These are phyloP conservation scores for Actenoides lindsayi DNA, from an alignment of 2,113 vertebrate genomes.

Conservation along the genomic window DNA sequence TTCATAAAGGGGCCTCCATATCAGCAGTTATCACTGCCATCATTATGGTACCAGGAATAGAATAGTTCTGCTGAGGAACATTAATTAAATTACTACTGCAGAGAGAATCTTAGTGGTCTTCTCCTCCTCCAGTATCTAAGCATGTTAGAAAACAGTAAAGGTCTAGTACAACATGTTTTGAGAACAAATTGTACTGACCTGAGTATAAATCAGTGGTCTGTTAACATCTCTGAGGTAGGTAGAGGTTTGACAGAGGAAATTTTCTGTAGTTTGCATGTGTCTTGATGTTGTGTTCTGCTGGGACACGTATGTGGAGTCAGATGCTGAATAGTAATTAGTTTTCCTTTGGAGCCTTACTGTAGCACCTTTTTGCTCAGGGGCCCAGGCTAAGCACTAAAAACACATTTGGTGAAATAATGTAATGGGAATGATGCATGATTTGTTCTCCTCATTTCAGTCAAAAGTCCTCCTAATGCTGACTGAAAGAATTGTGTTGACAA, in stretches of 20 bases:
- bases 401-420: background rate
- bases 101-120: background rate
- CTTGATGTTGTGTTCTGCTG: background rate
- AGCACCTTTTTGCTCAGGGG: background rate
- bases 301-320: background rate
- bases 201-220: background rate
- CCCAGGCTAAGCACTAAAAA: background rate
- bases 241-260: background rate
- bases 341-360: background rate
- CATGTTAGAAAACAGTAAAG: background rate
- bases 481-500: background rate
- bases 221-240: background rate
- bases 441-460: background rate
- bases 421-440: background rate
- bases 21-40: background rate
- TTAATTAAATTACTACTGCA: background rate
- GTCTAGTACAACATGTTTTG: background rate
- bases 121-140: background rate
- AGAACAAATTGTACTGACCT: background rate
- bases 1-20: background rate
- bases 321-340: constrained; percentile 8
- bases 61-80: background rate
- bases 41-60: background rate
- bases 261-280: background rate
- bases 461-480: background rate